These are phyloP conservation scores for Patella depressa DNA, from an alignment of 2,888 invertebrate species.

Conservation along the genomic window DNA sequence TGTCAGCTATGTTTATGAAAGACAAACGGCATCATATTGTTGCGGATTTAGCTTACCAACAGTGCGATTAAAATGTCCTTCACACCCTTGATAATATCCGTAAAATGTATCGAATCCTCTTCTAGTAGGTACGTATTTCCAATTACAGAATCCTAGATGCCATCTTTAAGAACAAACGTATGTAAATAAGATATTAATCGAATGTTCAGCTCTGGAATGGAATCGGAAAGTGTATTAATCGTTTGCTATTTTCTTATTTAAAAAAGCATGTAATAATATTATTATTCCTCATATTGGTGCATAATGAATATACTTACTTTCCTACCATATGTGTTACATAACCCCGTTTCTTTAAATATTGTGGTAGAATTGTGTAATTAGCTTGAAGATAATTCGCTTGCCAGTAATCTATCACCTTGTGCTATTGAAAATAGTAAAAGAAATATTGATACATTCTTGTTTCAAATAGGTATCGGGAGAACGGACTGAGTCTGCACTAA, in stretches of 20 bases:
- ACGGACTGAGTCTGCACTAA: too few relatives aligned
- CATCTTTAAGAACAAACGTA: background rate
- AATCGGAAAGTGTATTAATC: too few relatives aligned
- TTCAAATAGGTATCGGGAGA: too few relatives aligned
- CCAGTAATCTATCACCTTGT: slow-evolving; percentile 1
- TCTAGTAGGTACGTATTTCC: background rate
- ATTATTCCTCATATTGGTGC: too few relatives aligned
- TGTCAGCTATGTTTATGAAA: too few relatives aligned
- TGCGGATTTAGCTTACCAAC: background rate
- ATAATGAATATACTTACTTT: background rate
- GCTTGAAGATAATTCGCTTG: background rate
- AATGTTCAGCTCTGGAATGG: too few relatives aligned
- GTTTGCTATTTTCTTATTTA: too few relatives aligned
- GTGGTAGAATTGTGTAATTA: background rate
- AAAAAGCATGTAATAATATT: too few relatives aligned
- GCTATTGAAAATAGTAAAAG: background rate
- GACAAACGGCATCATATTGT: too few relatives aligned
- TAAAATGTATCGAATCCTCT: slow-evolving; percentile 1
- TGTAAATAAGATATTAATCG: too few relatives aligned
- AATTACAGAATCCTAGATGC: slow-evolving; percentile 6
- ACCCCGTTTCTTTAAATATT: background rate
- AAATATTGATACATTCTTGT: background rate
- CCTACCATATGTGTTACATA: background rate
- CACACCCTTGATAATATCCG: slow-evolving; percentile 2
- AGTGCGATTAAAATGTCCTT: background rate